Evolutionary conservation across 2,113 vertebrate genomes (phyloP), one percentile per base, ranked within the genome.

Genomic region (Turdus rufiventris): DNA sequence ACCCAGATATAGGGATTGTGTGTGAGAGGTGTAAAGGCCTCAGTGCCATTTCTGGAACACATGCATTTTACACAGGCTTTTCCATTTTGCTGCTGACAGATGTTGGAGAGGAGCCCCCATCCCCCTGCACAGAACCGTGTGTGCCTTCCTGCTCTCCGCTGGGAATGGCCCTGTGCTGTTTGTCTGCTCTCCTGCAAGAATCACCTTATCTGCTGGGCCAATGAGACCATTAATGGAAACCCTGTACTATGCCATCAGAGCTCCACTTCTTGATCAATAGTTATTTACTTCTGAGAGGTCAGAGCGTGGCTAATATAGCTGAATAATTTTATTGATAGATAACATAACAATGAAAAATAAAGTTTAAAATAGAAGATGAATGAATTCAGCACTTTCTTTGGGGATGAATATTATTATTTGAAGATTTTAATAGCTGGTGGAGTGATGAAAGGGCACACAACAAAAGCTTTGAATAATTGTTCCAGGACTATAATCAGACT

Each of bases 401-500:
- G 94, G 96, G 87, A 91, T 96, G 97, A 97, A 97, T 98, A 98
- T 98, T 98, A 97, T 97, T 97, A 97, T 97, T 98, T 97, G 95
- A 95, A 96, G 97, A 97, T 97, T 76, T 85, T 97, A 97, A 97
- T 96, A 95, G 96, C 95, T 97, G 96, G 95, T 97, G 94, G 97
- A 98, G 97, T 98, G 98, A 98, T 98, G 98, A 98, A 98, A 98
- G 98, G 98, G 98, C 98, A 99, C 97, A 97, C 98, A 98, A 98
- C 98, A 98, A 97, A 98, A 98, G 98, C 97, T 97, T 96, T 98
- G 98, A 98, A 98, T 98, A 98, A 98, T 99, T 98, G 98, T 98
- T 98, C 98, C 97, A 98, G 98, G 97, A 98, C 98, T 98, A 98
- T 98, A 98, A 99, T 99, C 98, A 98, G 98, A 99, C 99, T 99